Evolutionary conservation across 2,113 vertebrate species (phyloP).

Genomic region (Marmota monax): DNA sequence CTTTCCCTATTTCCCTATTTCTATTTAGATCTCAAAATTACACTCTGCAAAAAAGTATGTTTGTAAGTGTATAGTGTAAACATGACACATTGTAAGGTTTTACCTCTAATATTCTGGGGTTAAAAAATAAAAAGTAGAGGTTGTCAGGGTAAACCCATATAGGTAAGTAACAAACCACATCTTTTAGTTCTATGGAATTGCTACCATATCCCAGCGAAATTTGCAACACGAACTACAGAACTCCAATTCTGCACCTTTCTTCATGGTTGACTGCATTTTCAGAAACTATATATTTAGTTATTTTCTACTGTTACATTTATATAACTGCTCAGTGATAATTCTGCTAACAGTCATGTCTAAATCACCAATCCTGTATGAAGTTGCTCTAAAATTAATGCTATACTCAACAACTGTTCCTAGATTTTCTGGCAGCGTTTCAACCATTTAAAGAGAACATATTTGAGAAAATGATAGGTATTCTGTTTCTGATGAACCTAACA

Average conservation of each 20-base stretch:
- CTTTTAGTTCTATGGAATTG: not conserved
- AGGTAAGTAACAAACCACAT: not conserved
- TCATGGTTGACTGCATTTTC: not conserved
- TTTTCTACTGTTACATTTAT: slow-evolving; percentile 40
- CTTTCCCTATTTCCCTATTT: not conserved
- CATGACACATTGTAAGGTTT: not conserved
- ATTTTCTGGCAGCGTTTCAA: slow-evolving; percentile 48
- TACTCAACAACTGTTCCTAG: not conserved
- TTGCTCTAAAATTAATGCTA: slow-evolving; percentile 62
- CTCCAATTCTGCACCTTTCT: not conserved
- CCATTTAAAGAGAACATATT: slow-evolving; percentile 13
- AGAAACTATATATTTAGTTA: slow-evolving; percentile 56
- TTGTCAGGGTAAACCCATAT: not conserved
- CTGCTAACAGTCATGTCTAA: slow-evolving; percentile 37
- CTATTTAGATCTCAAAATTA: not conserved
- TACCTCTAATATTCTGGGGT: not conserved
- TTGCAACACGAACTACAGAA: not conserved
- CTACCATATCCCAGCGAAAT: not conserved
- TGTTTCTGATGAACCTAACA: slow-evolving; percentile 25
- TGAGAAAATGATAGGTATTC: slow-evolving; percentile 56
- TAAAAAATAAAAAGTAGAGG: not conserved
- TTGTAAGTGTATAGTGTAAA: not conserved
- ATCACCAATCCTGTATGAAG: not conserved
- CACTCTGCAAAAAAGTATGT: not conserved
- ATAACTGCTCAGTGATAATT: slow-evolving; percentile 25